Base-by-base conservation (phyloP, 2,888 invertebrate genomes). In the Macrostomum cliftonense region DNA sequence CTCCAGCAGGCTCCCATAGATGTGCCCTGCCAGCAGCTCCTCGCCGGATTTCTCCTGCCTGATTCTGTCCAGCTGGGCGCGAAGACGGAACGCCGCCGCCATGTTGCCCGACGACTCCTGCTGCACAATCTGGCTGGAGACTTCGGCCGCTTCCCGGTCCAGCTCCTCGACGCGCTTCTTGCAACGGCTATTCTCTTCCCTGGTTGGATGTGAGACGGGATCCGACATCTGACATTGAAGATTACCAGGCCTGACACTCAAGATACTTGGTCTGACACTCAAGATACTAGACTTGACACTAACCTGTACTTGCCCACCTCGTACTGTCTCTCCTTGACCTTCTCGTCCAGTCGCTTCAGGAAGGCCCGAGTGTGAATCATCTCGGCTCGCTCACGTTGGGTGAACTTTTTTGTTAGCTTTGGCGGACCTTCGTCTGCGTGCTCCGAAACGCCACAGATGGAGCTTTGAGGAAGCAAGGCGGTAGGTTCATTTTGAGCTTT, bases 301-400 rank as follows among this genome's bases (percentile, higher is more conserved):
- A 38, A 65, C 65, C 64, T 62, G 16, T 61, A 61, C 56, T 63
- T 64, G 46, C 61, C 60, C 17, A 64, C 59, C 17, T 58, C 48
- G 47, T 63, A 63, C 43, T 61, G 61, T 28, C 61, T 61, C 40
- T 61, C 57, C 43, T 60, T 58, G 9, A 64, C 62, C 47, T 59
- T 60, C 42, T 63, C 61, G 43, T 58, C 56, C 43, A 67, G 54
- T 47, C 62, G 57, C 46, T 65, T 63, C 2, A 67, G 54, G 51
- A 63, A 62, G 49, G 62, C 60, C n/a, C 67, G 51, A 43, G 63
- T 51, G 44, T 65, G 63, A 43, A 65, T 63, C 64, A 65, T 64
- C 13, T 59, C 54, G 7, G 65, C 58, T 54, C 64, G 62, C 51
- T 66, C 64, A 46, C 63, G 59, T 44, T 59, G 57, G 7, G 58